Evolutionary conservation across 2,113 vertebrate species (phyloP), one percentile per base, ranked within the genome.

Genomic region (Gila orcuttii): DNA sequence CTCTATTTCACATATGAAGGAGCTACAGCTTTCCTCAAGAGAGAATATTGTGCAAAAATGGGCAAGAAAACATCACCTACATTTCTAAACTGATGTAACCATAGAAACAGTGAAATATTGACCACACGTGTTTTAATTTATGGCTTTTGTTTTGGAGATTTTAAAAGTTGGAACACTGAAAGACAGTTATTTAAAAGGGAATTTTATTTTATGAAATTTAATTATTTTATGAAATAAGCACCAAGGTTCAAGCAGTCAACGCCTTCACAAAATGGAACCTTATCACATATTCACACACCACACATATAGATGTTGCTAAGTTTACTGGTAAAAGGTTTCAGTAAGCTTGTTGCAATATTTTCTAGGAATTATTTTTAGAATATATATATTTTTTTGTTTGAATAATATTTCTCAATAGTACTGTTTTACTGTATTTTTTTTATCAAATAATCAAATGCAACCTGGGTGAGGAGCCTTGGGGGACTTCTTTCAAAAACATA

Each of bases 21-120:
- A 82, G 47, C 64, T 84, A 76, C 73, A 81, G 76, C 85, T 83
- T 71, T 78, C 57, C 45, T 68, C 23, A 28, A 4, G 50, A 79
- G 33, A 79, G 55, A 79, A 79, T 42, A 86, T 33, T 36, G 75
- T 42, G 57, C 17, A 66, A 68, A 86, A 60, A 75, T 42, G 66
- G 68, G 52, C 73, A 80, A 81, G 76, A 80, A 88, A 84, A 86
- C 47, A 88, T 88, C 39, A 86, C 83, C 68, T 59, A 59, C 52
- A 80, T 79, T 66, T 57, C 47, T 69, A 83, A 73, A 47, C 79
- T 3, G 31, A 36, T 71, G 77, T 50, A 19, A 45, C 73, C 50
- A 79, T 78, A 85, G 79, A 87, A 77, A 75, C 71, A 79, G 55
- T 55, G 42, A 84, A 86, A 85, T 85, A 78, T 55, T 87, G 39